A percentile compares a stretch with the other conserved stretches of the same genome.
Evolutionary conservation across 2,113 vertebrate species (phyloP).

Genomic region (Psittacula cyanocephala): DNA sequence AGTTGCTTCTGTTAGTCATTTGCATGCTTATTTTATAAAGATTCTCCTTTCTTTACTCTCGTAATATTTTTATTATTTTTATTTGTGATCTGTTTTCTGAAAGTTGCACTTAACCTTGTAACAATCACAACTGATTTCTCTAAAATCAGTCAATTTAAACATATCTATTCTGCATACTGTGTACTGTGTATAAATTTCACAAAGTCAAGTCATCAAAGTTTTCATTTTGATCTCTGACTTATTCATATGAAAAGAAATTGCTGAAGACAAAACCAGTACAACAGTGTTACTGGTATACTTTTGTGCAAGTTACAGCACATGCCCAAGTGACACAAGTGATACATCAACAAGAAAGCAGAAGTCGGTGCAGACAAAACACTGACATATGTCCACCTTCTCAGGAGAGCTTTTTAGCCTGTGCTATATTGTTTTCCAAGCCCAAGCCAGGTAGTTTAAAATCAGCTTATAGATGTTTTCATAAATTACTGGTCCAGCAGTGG

Average conservation of each 20-base stretch:
- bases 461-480: neutral
- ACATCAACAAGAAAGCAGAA: neutral
- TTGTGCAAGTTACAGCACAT: neutral
- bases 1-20: conserved; percentile 74
- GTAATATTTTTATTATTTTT: conserved; percentile 58
- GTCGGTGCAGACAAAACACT: neutral
- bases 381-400: neutral
- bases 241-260: neutral
- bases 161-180: neutral
- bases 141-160: neutral
- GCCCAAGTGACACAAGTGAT: neutral
- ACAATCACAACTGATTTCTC: neutral
- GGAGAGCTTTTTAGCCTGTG: neutral
- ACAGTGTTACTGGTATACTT: neutral
- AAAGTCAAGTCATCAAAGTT: neutral
- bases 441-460: neutral
- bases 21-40: conserved; percentile 69
- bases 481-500: neutral
- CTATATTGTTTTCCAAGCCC: neutral
- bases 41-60: conserved; percentile 15
- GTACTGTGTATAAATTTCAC: neutral
- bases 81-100: conserved; percentile 54
- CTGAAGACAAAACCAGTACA: neutral
- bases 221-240: neutral
- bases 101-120: neutral